Evolutionary conservation across 2,888 invertebrate species (phyloP), one percentile per base, ranked within the genome.

Genomic region (Caradrina kadenii): DNA sequence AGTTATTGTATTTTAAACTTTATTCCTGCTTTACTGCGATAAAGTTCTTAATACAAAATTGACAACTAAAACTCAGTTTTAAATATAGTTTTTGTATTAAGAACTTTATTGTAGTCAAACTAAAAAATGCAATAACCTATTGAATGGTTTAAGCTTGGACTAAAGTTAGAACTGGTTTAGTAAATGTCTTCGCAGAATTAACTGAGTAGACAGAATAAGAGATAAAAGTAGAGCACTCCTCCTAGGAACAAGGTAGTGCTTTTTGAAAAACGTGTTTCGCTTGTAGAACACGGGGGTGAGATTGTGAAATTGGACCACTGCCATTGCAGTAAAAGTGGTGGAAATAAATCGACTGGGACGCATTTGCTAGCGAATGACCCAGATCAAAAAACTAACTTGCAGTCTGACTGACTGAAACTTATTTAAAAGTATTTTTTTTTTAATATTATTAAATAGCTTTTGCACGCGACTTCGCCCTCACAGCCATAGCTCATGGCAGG

Each of bases 271-370:
- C 91, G 89, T 93, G 91, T 91, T 91, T 92, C 90, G 90, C 88
- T 91, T 92, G 91, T 91, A 92, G 89, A 92, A 90, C 91, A 91
- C 86, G 87, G 86, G 88, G 87, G 91, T 92, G 35, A 91, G 92
- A 93, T 93, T 93, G 90, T 91, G 83, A 88, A 93, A 92, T 94
- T 95, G 95, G 95, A 93, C 89, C 89, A 89, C 87, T 94, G 95
- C 95, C 95, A 95, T 92, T 92, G 92, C 94, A 94, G 95, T 93
- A 94, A 95, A 95, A 95, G 94, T 94, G 92, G 94, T 94, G 92
- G 93, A 90, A 90, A 95, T 93, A 94, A 94, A 94, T 94, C 92
- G 92, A 88, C 86, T 88, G 86, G 88, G 92, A 92, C 91, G 91
- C 91, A 92, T 92, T 93, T 90, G 87, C 89, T 82, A 88, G 86